phyloP scores from a whole-genome alignment of 2,113 vertebrate species.

The Paratilapia polleni region DNA sequence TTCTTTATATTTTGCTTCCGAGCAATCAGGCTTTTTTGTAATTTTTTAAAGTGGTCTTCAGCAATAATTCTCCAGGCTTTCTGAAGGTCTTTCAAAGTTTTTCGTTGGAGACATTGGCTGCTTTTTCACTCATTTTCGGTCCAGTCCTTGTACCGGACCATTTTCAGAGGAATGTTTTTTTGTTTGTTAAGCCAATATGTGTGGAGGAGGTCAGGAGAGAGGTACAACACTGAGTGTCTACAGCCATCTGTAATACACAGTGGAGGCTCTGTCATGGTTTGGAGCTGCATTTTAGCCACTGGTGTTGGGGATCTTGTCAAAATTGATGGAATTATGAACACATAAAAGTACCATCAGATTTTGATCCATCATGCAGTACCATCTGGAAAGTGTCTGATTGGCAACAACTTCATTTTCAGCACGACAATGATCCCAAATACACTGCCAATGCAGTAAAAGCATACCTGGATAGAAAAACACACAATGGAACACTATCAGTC shows the following conservation, averaged over 20 bases:
- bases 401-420: not conserved
- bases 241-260: not conserved
- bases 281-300: not conserved
- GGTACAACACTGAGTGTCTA: not conserved
- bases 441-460: not conserved
- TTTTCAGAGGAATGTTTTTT: not conserved
- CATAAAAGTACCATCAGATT: not conserved
- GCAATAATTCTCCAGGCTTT: not conserved
- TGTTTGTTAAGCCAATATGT: not conserved
- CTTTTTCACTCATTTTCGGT: not conserved
- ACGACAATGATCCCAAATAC: not conserved
- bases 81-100: not conserved
- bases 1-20: not conserved
- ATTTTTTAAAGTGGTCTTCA: no score
- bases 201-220: not conserved
- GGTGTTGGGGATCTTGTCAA: not conserved
- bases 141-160: not conserved
- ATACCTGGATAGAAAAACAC: not conserved
- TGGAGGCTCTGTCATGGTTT: not conserved
- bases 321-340: not conserved
- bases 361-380: not conserved
- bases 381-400: no score
- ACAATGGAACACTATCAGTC: no score
- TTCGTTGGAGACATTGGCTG: not conserved
- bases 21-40: not conserved